Conservation (phyloP, 2,113 vertebrate genomes). For the Scomber scombrus region DNA sequence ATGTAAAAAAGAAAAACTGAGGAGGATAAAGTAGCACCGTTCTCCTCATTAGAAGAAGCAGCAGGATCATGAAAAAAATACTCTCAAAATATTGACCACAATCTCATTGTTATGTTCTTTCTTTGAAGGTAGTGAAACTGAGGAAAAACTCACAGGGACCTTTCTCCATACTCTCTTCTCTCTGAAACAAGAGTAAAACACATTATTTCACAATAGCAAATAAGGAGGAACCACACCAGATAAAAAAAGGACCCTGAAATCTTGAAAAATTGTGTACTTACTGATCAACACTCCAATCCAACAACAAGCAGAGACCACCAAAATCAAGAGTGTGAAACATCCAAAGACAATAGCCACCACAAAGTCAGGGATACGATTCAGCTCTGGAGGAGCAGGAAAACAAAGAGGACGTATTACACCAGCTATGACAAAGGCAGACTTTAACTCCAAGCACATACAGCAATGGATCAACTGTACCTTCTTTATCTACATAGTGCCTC, state of each 20-base stretch:
- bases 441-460: neutral
- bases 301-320: constrained; percentile 70
- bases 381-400: constrained; percentile 51
- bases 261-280: constrained; percentile 45
- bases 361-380: constrained; percentile 59
- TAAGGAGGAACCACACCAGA: neutral
- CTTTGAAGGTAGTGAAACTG: neutral
- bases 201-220: neutral
- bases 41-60: neutral
- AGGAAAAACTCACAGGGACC: constrained; percentile 62
- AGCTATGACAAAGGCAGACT: neutral
- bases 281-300: constrained; percentile 60
- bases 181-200: constrained; percentile 53
- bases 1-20: neutral
- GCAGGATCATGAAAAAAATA: neutral
- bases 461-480: constrained; percentile 61
- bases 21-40: neutral
- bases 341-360: constrained; percentile 74
- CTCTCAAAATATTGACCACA: too few relatives aligned
- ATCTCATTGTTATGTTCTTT: too few relatives aligned
- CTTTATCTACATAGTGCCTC: constrained; percentile 49
- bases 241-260: neutral
- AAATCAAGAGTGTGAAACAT: constrained; percentile 65
- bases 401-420: neutral
- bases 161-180: constrained; percentile 16